Evolutionary conservation across 1,140 invertebrate genomes (phyloP).

Genomic region (Papilio xuthus): DNA sequence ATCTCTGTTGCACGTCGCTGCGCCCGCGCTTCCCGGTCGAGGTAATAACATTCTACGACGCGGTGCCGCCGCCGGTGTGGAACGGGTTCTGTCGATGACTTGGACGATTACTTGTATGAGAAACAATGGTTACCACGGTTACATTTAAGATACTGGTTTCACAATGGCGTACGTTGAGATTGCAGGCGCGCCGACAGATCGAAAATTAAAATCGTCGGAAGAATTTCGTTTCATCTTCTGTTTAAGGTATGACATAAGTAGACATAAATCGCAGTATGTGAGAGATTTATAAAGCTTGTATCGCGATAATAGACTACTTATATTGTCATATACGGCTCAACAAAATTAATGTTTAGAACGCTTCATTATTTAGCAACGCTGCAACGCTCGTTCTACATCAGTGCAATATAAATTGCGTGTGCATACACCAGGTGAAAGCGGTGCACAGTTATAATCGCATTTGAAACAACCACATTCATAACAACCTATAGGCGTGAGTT

Average conservation of each 20-base stretch:
- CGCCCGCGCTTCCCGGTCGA: constrained; percentile 77
- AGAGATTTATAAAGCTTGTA: not conserved
- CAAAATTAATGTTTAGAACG: constrained; percentile 32
- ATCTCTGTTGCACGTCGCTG: constrained; percentile 65
- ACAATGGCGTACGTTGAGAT: constrained; percentile 38
- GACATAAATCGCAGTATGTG: not conserved
- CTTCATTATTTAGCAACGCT: constrained; percentile 31
- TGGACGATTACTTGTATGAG: constrained; percentile 74
- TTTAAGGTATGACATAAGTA: constrained; percentile 5
- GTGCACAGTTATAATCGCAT: constrained; percentile 32
- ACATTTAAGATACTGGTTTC: constrained; percentile 49
- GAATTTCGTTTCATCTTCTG: constrained; percentile 9
- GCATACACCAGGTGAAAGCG: constrained; percentile 28
- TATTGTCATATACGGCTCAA: constrained; percentile 12
- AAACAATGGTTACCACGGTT: constrained; percentile 73
- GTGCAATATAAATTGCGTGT: constrained; percentile 34
- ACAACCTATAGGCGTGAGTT: constrained; percentile 8
- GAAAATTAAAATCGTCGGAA: constrained; percentile 22
- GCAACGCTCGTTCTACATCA: constrained; percentile 20
- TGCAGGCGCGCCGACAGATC: not conserved
- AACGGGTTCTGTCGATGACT: constrained; percentile 80
- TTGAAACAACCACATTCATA: constrained; percentile 23
- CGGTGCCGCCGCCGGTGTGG: constrained; percentile 74
- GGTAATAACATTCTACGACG: constrained; percentile 81
- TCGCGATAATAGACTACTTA: constrained; percentile 13